phyloP scores from a whole-genome alignment of 2,888 invertebrate species.

The Acleris emargana region DNA sequence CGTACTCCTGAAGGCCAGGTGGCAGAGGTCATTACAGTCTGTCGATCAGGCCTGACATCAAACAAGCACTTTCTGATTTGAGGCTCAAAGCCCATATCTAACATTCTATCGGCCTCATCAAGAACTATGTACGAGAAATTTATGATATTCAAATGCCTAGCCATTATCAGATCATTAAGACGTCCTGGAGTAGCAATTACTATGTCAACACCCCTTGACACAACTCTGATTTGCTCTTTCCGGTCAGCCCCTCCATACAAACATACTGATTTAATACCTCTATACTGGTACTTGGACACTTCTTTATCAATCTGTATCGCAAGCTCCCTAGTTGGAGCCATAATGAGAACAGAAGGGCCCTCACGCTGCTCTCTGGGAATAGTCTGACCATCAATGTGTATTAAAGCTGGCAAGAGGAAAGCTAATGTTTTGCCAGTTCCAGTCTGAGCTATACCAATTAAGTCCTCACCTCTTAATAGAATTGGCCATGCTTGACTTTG shows the following conservation, averaged over 20 bases:
- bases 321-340: constrained; percentile 97
- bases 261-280: constrained; percentile 94
- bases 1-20: constrained; percentile 97
- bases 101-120: constrained; percentile 96
- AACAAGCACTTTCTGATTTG: constrained; percentile 93
- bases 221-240: constrained; percentile 88
- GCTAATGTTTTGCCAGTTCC: constrained; percentile 98
- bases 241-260: constrained; percentile 96
- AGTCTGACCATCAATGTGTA: constrained; percentile 95
- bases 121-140: constrained; percentile 94
- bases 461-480: constrained; percentile 93
- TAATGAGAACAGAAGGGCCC: constrained; percentile 93
- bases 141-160: constrained; percentile 88
- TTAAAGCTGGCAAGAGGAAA: constrained; percentile 95
- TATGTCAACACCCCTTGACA: constrained; percentile 94
- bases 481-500: constrained; percentile 98
- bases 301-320: constrained; percentile 97
- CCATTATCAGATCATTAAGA: constrained; percentile 93
- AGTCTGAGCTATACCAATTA: constrained; percentile 98
- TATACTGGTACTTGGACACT: constrained; percentile 94
- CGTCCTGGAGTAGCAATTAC: constrained; percentile 98
- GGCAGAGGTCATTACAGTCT: constrained; percentile 98
- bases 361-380: constrained; percentile 87
- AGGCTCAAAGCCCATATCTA: constrained; percentile 94
- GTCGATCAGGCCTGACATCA: constrained; percentile 93